Percentiles rank a stretch among this genome's conserved stretches.
Conservation (phyloP, 1,140 invertebrate genomes). For the Lysiphlebus fabarum region DNA sequence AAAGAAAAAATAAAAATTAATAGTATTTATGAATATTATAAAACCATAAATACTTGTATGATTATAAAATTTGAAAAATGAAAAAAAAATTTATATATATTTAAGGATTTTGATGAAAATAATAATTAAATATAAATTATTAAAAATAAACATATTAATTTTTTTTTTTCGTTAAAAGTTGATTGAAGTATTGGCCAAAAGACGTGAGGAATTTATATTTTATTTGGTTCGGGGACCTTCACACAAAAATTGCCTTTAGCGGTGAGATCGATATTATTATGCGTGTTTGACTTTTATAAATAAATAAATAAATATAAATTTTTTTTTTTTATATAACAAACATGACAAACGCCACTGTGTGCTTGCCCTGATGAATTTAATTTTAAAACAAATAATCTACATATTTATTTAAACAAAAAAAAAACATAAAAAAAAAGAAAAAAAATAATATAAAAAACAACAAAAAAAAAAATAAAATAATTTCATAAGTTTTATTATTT, state of each 20-base stretch:
- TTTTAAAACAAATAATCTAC: neutral
- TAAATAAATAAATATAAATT: neutral
- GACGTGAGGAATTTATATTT: conserved; percentile 9
- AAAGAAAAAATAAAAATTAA: neutral
- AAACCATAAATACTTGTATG: neutral
- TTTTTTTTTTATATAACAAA: too few relatives aligned
- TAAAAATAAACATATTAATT: too few relatives aligned
- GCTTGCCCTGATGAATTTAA: neutral
- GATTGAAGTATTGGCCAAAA: neutral
- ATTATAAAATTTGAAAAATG: neutral
- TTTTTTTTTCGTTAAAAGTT: too few relatives aligned
- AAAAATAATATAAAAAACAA: neutral
- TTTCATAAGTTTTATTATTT: neutral
- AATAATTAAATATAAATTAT: too few relatives aligned
- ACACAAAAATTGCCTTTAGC: conserved; percentile 23
- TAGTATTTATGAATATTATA: neutral
- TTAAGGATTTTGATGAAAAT: conserved; percentile 2
- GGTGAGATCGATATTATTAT: conserved; percentile 20
- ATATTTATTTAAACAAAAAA: conserved; percentile 1
- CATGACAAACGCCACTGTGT: neutral
- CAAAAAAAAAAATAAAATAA: neutral
- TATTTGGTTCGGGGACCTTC: conserved; percentile 12
- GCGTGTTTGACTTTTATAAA: conserved; percentile 4
- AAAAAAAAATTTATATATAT: too few relatives aligned
- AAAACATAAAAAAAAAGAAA: neutral